Evolutionary conservation across 1,140 invertebrate genomes (phyloP).

Genomic region (Zelostemma sp.): DNA sequence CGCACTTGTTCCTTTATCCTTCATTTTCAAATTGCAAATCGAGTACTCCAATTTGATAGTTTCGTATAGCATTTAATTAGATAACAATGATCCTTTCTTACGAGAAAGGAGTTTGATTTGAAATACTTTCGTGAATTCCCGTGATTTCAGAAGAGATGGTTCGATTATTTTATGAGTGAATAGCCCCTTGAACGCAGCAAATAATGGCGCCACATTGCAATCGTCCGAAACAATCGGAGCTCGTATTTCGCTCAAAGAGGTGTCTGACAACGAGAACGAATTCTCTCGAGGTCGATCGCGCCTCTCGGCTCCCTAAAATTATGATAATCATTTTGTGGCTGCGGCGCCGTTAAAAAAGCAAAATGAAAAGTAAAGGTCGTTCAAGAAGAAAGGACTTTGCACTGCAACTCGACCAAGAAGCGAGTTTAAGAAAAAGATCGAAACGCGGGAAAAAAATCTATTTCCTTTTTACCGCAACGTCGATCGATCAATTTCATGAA

Average conservation of each 20-base stretch:
- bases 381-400: conserved; percentile 33
- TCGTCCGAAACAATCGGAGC: conserved; percentile 44
- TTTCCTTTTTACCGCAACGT: neutral
- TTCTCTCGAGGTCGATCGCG: conserved; percentile 51
- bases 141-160: no score
- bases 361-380: conserved; percentile 37
- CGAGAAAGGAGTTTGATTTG: no score
- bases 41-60: no score
- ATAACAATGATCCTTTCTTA: no score
- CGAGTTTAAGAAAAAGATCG: conserved; percentile 17
- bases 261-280: conserved; percentile 45
- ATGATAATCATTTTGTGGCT: conserved; percentile 38
- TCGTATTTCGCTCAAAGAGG: conserved; percentile 41
- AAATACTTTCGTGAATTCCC: no score
- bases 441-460: conserved; percentile 8
- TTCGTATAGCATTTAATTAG: no score
- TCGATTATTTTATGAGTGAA: no score
- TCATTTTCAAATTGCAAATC: no score
- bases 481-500: no score
- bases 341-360: conserved; percentile 39
- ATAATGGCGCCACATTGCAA: conserved; percentile 32
- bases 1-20: no score
- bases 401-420: conserved; percentile 15
- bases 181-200: no score
- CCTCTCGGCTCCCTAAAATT: conserved; percentile 45